Evolutionary conservation across 2,888 invertebrate species (phyloP), one percentile per base, ranked within the genome.

Genomic region (Opisthograptis luteolata): DNA sequence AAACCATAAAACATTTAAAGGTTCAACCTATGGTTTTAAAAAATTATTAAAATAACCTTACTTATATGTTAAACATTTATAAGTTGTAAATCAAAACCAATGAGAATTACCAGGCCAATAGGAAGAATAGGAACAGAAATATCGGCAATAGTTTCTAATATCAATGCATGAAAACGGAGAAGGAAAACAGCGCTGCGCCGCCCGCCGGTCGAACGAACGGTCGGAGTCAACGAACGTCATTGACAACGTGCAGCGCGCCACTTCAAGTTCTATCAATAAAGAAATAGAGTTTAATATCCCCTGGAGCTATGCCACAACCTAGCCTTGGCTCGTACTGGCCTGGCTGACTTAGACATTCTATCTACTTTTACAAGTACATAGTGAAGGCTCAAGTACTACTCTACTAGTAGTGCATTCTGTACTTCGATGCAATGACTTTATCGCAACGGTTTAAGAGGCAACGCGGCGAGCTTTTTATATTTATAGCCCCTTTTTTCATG

Each of bases 301-400:
- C 37, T 69, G 72, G 25, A 32, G n/a, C 20, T 25, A 31, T 60
- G 57, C 52, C 61, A 63, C 80, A 87, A 84, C 81, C 84, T 89
- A 89, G 89, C 89, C 89, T 90, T 89, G 89, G 89, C 89, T 90
- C 77, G 78, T 84, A 87, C 88, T 89, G 87, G 88, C 88, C 87
- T 87, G 84, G 85, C 89, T 89, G 89, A 88, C 88, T 90, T 90
- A 90, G 89, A 90, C 89, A 89, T 90, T 90, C 89, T 90, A 90
- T 89, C 89, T 88, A 90, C 89, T 90, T 89, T 90, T 90, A 89
- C 85, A 76, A 86, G 87, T 86, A 87, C 87, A 83, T 84, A 73
- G 78, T 82, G 84, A 86, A 88, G 87, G 86, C 83, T 86, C 77
- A 70, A 36, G n/a, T n/a, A 73, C 74, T 77, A 78, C 77, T 79